Evolutionary conservation across 2,797 vertebrate species (phyloP).

Genomic region (Botia kubotai): DNA sequence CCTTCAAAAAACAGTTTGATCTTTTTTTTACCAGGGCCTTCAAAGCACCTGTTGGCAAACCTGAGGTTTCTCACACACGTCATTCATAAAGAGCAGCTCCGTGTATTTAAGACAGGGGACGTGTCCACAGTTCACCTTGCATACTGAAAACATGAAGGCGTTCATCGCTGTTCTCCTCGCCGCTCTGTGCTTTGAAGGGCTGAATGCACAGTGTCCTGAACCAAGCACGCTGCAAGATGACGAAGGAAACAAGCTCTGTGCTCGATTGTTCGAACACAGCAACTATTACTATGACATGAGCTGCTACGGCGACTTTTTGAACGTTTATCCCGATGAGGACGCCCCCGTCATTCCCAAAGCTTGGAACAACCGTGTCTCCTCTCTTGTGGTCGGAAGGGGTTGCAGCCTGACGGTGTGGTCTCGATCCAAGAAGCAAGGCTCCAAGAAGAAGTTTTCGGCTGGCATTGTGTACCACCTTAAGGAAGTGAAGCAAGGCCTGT

Average conservation of each 20-base stretch:
- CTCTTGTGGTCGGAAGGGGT: conserved; percentile 74
- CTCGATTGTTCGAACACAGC: conserved; percentile 73
- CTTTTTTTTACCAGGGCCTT: conserved; percentile 6
- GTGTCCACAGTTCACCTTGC: neutral
- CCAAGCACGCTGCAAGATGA: conserved; percentile 25
- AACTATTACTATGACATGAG: conserved; percentile 76
- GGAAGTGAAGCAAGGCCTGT: conserved; percentile 70
- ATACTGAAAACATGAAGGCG: conserved; percentile 57
- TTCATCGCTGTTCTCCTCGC: conserved; percentile 48
- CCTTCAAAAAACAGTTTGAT: neutral
- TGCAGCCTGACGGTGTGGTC: conserved; percentile 78
- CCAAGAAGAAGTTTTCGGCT: conserved; percentile 38
- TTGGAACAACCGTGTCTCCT: conserved; percentile 69
- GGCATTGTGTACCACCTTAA: conserved; percentile 71
- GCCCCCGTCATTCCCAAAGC: conserved; percentile 67
- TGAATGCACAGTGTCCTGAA: conserved; percentile 67
- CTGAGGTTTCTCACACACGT: conserved; percentile 23
- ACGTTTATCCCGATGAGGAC: conserved; percentile 53
- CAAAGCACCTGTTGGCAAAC: conserved; percentile 18
- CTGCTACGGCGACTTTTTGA: conserved; percentile 66
- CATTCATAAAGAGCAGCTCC: neutral
- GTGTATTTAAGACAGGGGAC: conserved; percentile 34
- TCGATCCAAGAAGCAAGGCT: conserved; percentile 63
- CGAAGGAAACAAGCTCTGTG: conserved; percentile 70
- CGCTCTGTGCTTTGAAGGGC: conserved; percentile 50